Evolutionary conservation across 2,888 invertebrate genomes (phyloP).

Genomic region (Crepidodera aurea): DNA sequence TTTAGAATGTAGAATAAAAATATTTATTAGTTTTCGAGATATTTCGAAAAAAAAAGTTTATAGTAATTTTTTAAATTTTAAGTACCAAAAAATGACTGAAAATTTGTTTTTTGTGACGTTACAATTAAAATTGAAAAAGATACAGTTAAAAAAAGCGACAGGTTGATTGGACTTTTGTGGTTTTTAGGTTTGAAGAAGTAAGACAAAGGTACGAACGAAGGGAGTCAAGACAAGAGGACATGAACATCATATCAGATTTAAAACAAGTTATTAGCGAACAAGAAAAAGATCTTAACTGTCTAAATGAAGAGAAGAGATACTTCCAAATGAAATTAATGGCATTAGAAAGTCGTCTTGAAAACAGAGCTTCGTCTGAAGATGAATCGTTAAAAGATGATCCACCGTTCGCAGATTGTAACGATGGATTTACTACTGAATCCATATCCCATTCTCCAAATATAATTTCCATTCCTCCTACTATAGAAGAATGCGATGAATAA

Average conservation of each 20-base stretch:
- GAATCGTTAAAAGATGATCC: conserved; percentile 53
- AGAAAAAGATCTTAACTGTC: conserved; percentile 65
- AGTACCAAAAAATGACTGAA: no score
- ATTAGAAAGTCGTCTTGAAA: conserved; percentile 51
- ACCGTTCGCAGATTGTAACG: conserved; percentile 11
- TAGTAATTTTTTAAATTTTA: no score
- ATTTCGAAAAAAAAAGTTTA: no score
- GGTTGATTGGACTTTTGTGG: no score
- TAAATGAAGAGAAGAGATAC: conserved; percentile 67
- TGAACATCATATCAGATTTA: conserved; percentile 65
- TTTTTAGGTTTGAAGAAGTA: conserved; percentile 66
- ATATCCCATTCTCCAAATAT: neutral
- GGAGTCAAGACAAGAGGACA: conserved; percentile 66
- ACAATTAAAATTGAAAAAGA: no score
- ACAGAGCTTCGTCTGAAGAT: conserved; percentile 47
- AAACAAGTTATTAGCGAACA: conserved; percentile 67
- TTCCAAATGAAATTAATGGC: conserved; percentile 65
- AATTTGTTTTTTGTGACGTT: no score
- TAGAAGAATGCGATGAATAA: conserved; percentile 24
- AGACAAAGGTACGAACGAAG: conserved; percentile 66
- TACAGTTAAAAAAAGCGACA: no score
- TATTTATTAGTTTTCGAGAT: no score
- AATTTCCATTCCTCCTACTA: conserved; percentile 22
- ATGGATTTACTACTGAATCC: neutral
- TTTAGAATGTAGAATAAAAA: no score